A percentile compares a stretch with the other conserved stretches of the same genome.
These are phyloP conservation scores for Cephalopholis sonnerati DNA, from an alignment of 2,113 vertebrate species.

Conservation along the genomic window DNA sequence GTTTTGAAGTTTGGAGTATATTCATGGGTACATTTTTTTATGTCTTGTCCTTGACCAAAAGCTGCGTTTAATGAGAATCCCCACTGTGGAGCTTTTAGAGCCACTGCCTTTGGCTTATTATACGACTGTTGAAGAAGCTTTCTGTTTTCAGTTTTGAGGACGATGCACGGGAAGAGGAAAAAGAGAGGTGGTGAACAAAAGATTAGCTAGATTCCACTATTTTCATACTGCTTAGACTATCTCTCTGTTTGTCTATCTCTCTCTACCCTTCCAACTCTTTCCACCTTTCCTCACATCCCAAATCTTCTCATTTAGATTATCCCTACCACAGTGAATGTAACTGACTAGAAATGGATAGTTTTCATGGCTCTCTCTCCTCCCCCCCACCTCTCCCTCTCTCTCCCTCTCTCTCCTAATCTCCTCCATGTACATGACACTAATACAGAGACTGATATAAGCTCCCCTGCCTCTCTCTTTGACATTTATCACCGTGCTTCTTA, in stretches of 20 bases:
- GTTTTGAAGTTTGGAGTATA: background rate
- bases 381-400: background rate
- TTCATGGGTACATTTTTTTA: background rate
- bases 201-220: slow-evolving; percentile 22
- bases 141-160: slow-evolving; percentile 16
- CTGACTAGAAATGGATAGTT: slow-evolving; percentile 55
- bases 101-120: slow-evolving; percentile 21
- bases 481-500: slow-evolving; percentile 74
- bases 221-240: slow-evolving; percentile 12
- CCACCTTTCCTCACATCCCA: slow-evolving; percentile 57
- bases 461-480: slow-evolving; percentile 72
- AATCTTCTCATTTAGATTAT: slow-evolving; percentile 74
- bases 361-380: slow-evolving; percentile 32
- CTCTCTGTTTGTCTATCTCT: slow-evolving; percentile 2
- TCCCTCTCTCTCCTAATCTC: slow-evolving; percentile 63
- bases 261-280: slow-evolving; percentile 23
- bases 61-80: slow-evolving; percentile 49
- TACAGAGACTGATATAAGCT: slow-evolving; percentile 77
- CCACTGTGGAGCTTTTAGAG: slow-evolving; percentile 19
- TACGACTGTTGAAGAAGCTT: background rate
- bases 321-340: slow-evolving; percentile 43
- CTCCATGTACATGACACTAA: slow-evolving; percentile 79
- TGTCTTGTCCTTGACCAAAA: slow-evolving; percentile 51
- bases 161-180: background rate
- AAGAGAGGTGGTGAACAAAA: slow-evolving; percentile 16